Percentiles rank a stretch among this genome's conserved stretches.
Conservation (phyloP, 2,797 vertebrate genomes). For the Esox lucius region DNA sequence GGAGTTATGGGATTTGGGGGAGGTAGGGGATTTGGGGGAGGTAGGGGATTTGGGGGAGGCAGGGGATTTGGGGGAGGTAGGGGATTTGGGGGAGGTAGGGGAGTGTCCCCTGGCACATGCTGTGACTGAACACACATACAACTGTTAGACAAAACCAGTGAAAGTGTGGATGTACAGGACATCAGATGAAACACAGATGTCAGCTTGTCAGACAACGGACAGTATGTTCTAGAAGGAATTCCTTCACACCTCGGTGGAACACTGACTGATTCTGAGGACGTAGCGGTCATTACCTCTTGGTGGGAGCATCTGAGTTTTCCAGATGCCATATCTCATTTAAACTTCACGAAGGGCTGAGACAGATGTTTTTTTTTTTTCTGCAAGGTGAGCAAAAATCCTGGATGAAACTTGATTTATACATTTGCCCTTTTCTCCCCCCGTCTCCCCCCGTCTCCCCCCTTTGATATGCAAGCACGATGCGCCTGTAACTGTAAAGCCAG, state of each 20-base stretch:
- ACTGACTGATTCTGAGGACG: not conserved
- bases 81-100: no score
- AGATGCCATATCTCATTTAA: constrained; percentile 3
- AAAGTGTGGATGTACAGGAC: not conserved
- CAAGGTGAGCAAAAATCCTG: constrained; percentile 34
- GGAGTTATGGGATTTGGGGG: no score
- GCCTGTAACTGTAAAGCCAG: constrained; percentile 23
- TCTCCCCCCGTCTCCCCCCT: constrained; percentile 17
- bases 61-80: no score
- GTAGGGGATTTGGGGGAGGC: no score
- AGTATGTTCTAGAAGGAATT: not conserved
- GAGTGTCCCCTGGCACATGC: not conserved
- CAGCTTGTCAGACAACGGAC: not conserved
- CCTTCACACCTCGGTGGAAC: not conserved
- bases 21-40: no score
- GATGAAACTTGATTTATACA: constrained; percentile 57
- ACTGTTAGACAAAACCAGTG: not conserved
- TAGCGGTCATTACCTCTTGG: not conserved
- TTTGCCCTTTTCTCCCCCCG: constrained; percentile 46
- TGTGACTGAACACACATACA: not conserved
- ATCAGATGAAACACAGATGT: not conserved
- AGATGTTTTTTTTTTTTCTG: constrained; percentile 24
- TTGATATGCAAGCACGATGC: constrained; percentile 27
- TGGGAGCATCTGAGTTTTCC: not conserved
- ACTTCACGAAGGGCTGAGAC: constrained; percentile 16